phyloP scores from a whole-genome alignment of 2,888 invertebrate species.

The Pseudolycoriella hygida region DNA sequence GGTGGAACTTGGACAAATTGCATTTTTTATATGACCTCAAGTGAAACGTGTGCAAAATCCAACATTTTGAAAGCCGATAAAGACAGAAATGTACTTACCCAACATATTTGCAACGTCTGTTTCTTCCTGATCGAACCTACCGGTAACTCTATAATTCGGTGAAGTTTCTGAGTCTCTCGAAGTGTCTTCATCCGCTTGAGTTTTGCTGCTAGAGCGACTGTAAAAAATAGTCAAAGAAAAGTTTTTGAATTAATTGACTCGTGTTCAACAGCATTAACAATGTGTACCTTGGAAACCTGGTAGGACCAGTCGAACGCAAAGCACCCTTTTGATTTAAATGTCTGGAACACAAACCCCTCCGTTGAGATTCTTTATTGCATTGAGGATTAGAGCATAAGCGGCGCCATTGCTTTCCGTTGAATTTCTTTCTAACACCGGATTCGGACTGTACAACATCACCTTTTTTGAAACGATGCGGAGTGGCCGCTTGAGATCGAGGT shows the following conservation, averaged over 20 bases:
- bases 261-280: background rate
- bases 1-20: too few relatives aligned
- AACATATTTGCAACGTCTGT: conserved; percentile 95
- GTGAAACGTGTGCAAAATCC: too few relatives aligned
- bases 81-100: conserved; percentile 33
- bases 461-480: conserved; percentile 91
- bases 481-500: conserved; percentile 82
- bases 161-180: conserved; percentile 79
- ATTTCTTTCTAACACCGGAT: conserved; percentile 89
- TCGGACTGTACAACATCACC: conserved; percentile 60
- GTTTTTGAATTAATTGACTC: background rate
- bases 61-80: too few relatives aligned
- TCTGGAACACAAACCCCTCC: conserved; percentile 90
- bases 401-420: conserved; percentile 99
- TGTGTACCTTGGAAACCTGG: conserved; percentile 23
- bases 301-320: conserved; percentile 24
- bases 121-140: conserved; percentile 82
- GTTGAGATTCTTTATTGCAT: conserved; percentile 92
- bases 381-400: conserved; percentile 89
- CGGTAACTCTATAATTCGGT: conserved; percentile 68
- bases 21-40: too few relatives aligned
- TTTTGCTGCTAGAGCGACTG: conserved; percentile 31
- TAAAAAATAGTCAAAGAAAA: conserved; percentile 7
- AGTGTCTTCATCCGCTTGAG: conserved; percentile 60
- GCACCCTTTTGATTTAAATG: conserved; percentile 80